These are phyloP conservation scores for Meriones psammophilus DNA, from an alignment of 2,797 vertebrate species.

Conservation along the genomic window DNA sequence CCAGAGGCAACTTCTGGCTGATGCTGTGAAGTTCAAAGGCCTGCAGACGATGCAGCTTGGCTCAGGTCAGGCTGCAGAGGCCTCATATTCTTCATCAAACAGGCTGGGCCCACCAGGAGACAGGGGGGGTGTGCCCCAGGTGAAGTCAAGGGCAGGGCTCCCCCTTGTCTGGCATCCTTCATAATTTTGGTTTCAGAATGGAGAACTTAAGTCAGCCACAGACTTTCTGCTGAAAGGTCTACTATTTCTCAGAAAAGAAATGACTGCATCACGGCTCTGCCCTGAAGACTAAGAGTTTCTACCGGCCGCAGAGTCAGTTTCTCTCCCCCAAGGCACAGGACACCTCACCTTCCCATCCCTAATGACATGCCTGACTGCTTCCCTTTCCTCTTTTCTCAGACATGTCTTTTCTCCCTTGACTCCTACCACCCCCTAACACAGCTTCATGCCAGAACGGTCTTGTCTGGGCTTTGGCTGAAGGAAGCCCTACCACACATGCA, in stretches of 20 bases:
- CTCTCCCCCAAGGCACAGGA: background rate
- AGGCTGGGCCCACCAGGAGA: background rate
- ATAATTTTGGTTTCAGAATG: background rate
- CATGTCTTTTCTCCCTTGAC: background rate
- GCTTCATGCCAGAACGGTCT: background rate
- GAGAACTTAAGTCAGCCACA: background rate
- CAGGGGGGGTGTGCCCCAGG: background rate
- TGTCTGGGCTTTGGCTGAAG: background rate
- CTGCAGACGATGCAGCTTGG: slow-evolving; percentile 12
- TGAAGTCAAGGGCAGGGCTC: background rate
- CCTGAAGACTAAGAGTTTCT: background rate
- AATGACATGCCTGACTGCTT: too few species aligned
- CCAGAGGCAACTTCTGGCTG: slow-evolving; percentile 69
- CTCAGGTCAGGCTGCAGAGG: background rate
- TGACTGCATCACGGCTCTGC: background rate
- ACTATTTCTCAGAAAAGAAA: slow-evolving; percentile 1
- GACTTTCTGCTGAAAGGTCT: background rate
- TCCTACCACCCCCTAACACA: background rate
- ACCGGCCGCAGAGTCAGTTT: background rate
- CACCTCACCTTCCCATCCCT: rapidly evolving
- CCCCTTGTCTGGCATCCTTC: background rate
- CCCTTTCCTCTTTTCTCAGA: background rate
- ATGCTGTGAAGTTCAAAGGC: slow-evolving; percentile 54
- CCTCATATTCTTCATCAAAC: background rate
- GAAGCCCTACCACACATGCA: background rate